A percentile compares a stretch with the other conserved stretches of the same genome.
phyloP scores from a whole-genome alignment of 2,888 invertebrate genomes.

The Eupithecia insigniata region DNA sequence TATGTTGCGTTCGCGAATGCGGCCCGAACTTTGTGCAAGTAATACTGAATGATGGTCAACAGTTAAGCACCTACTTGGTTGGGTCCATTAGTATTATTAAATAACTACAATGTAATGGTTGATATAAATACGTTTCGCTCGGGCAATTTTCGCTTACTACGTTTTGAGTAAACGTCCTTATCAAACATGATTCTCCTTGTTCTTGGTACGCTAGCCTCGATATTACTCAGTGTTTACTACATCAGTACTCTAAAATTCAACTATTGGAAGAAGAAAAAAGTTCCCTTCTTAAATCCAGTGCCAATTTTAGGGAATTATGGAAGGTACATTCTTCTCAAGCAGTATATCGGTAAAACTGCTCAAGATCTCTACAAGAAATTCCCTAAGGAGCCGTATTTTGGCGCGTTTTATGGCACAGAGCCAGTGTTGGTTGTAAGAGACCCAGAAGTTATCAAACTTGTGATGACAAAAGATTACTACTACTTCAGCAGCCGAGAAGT shows the following conservation, averaged over 20 bases:
- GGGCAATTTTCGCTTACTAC: slow-evolving; percentile 5
- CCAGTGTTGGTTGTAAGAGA: slow-evolving; percentile 66
- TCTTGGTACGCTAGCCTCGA: slow-evolving; percentile 6
- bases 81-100: neutral
- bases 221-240: slow-evolving; percentile 43
- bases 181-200: slow-evolving; percentile 21
- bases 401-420: slow-evolving; percentile 66
- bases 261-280: slow-evolving; percentile 62
- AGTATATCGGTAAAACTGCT: slow-evolving; percentile 46
- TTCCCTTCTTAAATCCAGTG: slow-evolving; percentile 53
- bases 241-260: slow-evolving; percentile 50
- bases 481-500: slow-evolving; percentile 66
- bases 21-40: neutral
- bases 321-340: slow-evolving; percentile 55
- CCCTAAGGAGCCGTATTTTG: slow-evolving; percentile 60
- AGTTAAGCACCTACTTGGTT: neutral
- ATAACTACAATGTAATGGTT: neutral
- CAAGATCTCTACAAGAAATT: slow-evolving; percentile 59
- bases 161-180: neutral
- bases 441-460: slow-evolving; percentile 60
- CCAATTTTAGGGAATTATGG: slow-evolving; percentile 65
- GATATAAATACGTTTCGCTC: slow-evolving; percentile 23
- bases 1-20: neutral
- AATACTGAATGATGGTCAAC: slow-evolving; percentile 3
- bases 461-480: slow-evolving; percentile 66